Conservation (phyloP, 1,140 invertebrate species). For the Steinernema khuongi region DNA sequence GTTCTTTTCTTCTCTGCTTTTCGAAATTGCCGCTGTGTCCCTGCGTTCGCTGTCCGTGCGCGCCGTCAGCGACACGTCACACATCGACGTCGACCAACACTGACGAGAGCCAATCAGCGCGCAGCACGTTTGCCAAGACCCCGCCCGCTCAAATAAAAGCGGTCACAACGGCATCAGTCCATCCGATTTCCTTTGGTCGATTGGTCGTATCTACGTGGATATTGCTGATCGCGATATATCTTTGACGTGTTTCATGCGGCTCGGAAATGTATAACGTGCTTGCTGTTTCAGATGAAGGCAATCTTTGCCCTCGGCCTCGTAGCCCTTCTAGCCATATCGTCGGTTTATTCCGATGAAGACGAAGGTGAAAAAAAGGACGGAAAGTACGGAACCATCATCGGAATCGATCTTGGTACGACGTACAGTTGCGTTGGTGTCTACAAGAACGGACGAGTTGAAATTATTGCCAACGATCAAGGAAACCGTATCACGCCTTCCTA, state of each 20-base stretch:
- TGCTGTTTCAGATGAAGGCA: constrained; percentile 33
- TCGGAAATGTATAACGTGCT: constrained; percentile 4
- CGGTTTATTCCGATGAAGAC: constrained; percentile 42
- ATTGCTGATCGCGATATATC: too few species aligned
- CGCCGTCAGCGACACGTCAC: constrained; percentile 24
- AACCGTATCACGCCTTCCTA: constrained; percentile 82
- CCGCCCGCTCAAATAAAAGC: constrained; percentile 28
- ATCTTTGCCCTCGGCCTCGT: constrained; percentile 31
- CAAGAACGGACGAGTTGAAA: constrained; percentile 76
- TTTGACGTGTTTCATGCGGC: constrained; percentile 9
- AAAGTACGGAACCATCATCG: constrained; percentile 62
- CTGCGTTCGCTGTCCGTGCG: neutral
- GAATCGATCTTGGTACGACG: constrained; percentile 97
- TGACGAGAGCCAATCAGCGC: constrained; percentile 27
- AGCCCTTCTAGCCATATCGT: constrained; percentile 30
- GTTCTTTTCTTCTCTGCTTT: neutral
- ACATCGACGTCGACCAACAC: constrained; percentile 20
- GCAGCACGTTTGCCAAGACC: constrained; percentile 21
- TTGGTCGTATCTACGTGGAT: constrained; percentile 2
- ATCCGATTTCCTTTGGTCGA: neutral
- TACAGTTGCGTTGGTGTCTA: constrained; percentile 74
- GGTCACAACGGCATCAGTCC: neutral
- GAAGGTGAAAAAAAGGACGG: constrained; percentile 50
- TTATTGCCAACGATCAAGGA: constrained; percentile 85
- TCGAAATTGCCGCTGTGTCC: neutral